Evolutionary conservation across 2,888 invertebrate genomes (phyloP).

Genomic region (Argyra leucocephala): DNA sequence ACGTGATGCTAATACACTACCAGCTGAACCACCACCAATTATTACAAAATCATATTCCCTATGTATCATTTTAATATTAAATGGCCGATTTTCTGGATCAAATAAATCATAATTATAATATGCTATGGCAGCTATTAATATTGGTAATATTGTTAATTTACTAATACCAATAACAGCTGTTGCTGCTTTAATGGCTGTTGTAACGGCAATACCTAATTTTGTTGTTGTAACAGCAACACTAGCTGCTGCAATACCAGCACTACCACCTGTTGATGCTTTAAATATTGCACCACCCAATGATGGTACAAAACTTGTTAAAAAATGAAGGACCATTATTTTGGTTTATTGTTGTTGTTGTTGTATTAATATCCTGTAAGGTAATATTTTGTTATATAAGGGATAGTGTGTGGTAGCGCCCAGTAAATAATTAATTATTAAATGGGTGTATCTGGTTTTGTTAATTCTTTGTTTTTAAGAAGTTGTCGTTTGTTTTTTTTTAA

Average conservation of each 20-base stretch:
- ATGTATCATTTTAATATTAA: constrained; percentile 55
- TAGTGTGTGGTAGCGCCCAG: too few species aligned
- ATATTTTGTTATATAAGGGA: too few species aligned
- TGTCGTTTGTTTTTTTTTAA: too few species aligned
- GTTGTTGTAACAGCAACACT: constrained; percentile 43
- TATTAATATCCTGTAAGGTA: too few species aligned
- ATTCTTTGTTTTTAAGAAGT: too few species aligned
- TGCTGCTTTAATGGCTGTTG: constrained; percentile 62
- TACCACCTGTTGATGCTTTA: constrained; percentile 39
- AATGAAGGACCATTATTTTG: constrained; percentile 11
- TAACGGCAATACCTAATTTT: constrained; percentile 41
- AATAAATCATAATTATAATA: constrained; percentile 78
- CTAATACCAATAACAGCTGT: constrained; percentile 60
- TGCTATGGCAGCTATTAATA: constrained; percentile 63
- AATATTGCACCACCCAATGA: constrained; percentile 36
- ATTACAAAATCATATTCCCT: constrained; percentile 73
- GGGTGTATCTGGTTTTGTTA: too few species aligned
- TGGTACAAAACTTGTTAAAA: constrained; percentile 30
- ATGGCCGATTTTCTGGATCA: constrained; percentile 73
- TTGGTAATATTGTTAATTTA: constrained; percentile 64
- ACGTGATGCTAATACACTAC: constrained; percentile 72
- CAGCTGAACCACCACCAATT: constrained; percentile 77
- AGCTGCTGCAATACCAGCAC: constrained; percentile 34
- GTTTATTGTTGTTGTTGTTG: too few species aligned
- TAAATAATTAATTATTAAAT: too few species aligned